A percentile compares a stretch with the other conserved stretches of the same genome.
Conservation (phyloP, 1,140 invertebrate species). For the Diachasma alloeum region DNA sequence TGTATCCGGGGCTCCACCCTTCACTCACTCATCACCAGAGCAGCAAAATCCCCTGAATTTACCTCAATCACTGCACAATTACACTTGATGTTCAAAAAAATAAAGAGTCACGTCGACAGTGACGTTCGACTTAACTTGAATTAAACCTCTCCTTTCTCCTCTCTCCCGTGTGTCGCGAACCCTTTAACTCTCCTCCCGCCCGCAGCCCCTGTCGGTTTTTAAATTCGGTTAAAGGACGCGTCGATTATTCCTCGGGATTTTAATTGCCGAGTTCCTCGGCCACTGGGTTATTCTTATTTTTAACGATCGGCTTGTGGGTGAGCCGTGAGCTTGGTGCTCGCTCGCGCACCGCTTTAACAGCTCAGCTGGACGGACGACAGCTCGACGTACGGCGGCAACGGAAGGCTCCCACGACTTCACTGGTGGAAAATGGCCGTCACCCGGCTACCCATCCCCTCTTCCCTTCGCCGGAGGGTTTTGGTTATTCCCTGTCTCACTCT, state of each 20-base stretch:
- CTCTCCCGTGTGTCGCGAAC: not conserved
- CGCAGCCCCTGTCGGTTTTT: not conserved
- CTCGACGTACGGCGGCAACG: constrained; percentile 32
- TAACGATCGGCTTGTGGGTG: not conserved
- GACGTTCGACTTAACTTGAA: not conserved
- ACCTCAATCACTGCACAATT: not conserved
- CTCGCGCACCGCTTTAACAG: constrained; percentile 8
- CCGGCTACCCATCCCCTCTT: constrained; percentile 16
- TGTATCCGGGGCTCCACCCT: not conserved
- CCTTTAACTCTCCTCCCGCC: not conserved
- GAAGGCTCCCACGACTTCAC: constrained; percentile 39
- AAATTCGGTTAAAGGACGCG: too few relatives aligned
- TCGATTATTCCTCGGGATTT: not conserved
- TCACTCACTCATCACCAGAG: not conserved
- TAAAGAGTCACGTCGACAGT: not conserved
- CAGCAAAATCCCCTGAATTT: not conserved
- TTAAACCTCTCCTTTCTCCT: not conserved
- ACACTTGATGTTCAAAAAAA: not conserved
- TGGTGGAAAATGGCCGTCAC: constrained; percentile 43
- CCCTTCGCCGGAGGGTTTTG: not conserved
- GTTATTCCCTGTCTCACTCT: not conserved
- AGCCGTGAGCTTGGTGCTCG: constrained; percentile 6
- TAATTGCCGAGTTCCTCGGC: too few relatives aligned
- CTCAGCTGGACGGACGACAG: constrained; percentile 42
- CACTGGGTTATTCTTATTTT: not conserved